phyloP scores from a whole-genome alignment of 2,797 vertebrate species.

The Pagetopsis macropterus region DNA sequence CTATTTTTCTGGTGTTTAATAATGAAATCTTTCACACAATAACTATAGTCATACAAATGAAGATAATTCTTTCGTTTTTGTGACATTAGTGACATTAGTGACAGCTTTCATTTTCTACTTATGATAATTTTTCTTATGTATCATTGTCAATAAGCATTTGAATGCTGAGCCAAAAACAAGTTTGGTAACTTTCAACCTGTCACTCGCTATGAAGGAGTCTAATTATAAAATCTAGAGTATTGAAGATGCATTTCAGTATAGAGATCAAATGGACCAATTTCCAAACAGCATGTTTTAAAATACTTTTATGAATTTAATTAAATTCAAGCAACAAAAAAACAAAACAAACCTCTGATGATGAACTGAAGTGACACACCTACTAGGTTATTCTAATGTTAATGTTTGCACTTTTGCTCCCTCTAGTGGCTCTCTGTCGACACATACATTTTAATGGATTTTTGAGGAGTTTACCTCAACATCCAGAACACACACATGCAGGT shows the following conservation, averaged over 20 bases:
- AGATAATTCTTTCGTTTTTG: background rate
- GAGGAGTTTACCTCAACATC: background rate
- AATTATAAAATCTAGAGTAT: background rate
- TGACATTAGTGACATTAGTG: background rate
- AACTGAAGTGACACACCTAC: background rate
- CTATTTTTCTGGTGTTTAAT: background rate
- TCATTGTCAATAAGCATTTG: background rate
- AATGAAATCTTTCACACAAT: constrained; percentile 12
- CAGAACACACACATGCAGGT: constrained; percentile 6
- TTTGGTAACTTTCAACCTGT: too few relatives aligned
- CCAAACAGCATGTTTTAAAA: constrained; percentile 5
- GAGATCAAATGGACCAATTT: constrained; percentile 2
- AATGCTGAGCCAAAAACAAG: background rate
- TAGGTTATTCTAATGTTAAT: constrained; percentile 4
- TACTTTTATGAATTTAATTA: constrained; percentile 7
- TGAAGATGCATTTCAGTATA: background rate
- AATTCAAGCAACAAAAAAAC: constrained; percentile 1
- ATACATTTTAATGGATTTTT: background rate
- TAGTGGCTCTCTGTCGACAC: constrained; percentile 58
- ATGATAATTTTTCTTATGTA: background rate
- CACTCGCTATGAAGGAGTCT: background rate
- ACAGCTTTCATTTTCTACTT: background rate
- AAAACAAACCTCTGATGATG: background rate
- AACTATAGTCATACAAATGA: background rate
- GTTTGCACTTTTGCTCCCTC: constrained; percentile 65